Evolutionary conservation across 2,797 vertebrate genomes (phyloP).

Genomic region (Hyperoplus lanceolatus): DNA sequence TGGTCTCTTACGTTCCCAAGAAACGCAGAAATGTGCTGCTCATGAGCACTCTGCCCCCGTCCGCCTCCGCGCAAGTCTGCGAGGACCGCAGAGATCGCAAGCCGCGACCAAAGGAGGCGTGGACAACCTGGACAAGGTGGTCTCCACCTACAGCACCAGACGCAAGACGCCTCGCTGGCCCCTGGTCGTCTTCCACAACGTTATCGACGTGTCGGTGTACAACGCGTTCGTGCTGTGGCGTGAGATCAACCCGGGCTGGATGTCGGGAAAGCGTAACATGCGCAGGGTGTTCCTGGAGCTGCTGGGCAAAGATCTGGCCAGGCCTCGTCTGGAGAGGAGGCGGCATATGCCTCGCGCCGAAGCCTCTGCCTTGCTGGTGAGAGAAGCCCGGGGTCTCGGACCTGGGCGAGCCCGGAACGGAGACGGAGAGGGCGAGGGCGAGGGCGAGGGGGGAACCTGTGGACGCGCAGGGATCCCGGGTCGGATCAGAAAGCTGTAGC

Average conservation of each 20-base stretch:
- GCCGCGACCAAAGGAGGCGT: not conserved
- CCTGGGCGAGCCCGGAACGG: too few species aligned
- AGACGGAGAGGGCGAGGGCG: too few species aligned
- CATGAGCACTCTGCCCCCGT: not conserved
- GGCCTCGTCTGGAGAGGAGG: too few species aligned
- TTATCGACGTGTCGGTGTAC: conserved; percentile 7
- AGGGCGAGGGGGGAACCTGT: too few species aligned
- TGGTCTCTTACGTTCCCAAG: conserved; percentile 3
- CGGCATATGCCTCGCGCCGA: too few species aligned
- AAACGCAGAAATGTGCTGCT: not conserved
- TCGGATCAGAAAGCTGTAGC: too few species aligned
- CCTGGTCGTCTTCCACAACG: not conserved
- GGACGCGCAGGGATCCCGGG: too few species aligned
- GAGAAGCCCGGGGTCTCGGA: too few species aligned
- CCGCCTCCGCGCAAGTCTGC: not conserved
- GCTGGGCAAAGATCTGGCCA: conserved; percentile 2
- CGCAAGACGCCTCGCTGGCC: not conserved
- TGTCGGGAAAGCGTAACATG: not conserved
- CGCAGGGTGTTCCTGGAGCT: conserved; percentile 7
- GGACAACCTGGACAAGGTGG: not conserved
- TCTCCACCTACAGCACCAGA: not conserved
- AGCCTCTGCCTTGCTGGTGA: too few species aligned
- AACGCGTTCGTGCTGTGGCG: conserved; percentile 5
- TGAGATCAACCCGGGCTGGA: not conserved
- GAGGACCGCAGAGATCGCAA: not conserved